Conservation (phyloP, 2,888 invertebrate genomes). For the Portevinia maculata region DNA sequence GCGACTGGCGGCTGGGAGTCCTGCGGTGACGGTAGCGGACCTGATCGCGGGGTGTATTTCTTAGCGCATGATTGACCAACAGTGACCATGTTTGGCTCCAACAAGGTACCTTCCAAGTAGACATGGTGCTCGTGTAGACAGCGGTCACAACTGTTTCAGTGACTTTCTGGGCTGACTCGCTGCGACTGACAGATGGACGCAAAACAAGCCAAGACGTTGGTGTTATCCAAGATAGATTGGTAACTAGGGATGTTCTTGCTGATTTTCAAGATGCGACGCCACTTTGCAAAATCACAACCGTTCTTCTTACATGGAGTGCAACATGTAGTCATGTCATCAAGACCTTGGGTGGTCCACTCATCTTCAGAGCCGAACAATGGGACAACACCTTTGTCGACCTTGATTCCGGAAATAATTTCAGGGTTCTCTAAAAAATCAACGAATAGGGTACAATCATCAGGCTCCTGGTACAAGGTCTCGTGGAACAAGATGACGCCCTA, state of each 20-base stretch:
- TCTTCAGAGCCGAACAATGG: constrained; percentile 96
- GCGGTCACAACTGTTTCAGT: constrained; percentile 97
- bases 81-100: constrained; percentile 99
- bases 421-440: constrained; percentile 92
- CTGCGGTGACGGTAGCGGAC: constrained; percentile 97
- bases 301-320: constrained; percentile 99
- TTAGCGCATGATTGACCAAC: constrained; percentile 92
- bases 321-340: constrained; percentile 95
- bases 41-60: constrained; percentile 91
- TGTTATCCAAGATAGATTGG: constrained; percentile 96
- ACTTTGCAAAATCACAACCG: constrained; percentile 98
- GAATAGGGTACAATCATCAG: constrained; percentile 93
- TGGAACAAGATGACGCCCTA: constrained; percentile 99
- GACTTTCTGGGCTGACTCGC: constrained; percentile 97
- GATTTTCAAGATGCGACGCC: constrained; percentile 98
- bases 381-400: constrained; percentile 98
- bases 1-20: constrained; percentile 96
- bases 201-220: constrained; percentile 97
- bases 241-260: constrained; percentile 94
- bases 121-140: constrained; percentile 99
- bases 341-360: constrained; percentile 98
- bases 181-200: constrained; percentile 98
- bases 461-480: constrained; percentile 99
- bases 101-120: constrained; percentile 97
- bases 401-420: constrained; percentile 97